Evolutionary conservation across 2,113 vertebrate species (phyloP).

Genomic region (Crotalus tigris): DNA sequence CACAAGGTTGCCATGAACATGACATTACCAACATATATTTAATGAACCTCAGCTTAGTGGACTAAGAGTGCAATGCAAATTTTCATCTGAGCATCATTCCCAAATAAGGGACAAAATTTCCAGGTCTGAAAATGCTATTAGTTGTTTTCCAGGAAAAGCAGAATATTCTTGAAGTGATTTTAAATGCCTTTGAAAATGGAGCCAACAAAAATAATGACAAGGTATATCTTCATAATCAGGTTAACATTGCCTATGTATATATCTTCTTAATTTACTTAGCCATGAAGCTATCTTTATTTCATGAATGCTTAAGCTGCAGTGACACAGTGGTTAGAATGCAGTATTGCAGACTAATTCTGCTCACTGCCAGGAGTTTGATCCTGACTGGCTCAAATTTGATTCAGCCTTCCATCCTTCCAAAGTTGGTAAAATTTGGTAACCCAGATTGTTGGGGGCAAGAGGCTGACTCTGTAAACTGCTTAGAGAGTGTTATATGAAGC

Average conservation of each 20-base stretch:
- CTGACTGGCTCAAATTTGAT: neutral
- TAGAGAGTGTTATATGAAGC: neutral
- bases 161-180: neutral
- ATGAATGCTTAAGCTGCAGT: neutral
- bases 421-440: neutral
- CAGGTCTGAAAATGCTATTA: neutral
- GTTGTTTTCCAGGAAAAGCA: neutral
- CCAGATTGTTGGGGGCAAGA: neutral
- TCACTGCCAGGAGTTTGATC: neutral
- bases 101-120: neutral
- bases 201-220: neutral
- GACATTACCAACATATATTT: neutral
- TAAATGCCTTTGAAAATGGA: neutral
- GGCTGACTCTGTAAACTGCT: neutral
- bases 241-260: neutral
- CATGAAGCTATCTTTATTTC: neutral
- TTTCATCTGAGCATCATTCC: neutral
- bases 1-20: neutral
- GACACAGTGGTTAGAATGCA: neutral
- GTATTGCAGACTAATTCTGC: neutral
- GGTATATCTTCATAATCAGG: neutral
- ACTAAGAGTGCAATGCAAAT: neutral
- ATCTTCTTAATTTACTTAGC: neutral
- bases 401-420: neutral
- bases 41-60: neutral